These are phyloP conservation scores for Tinamus major DNA, from an alignment of 2,797 vertebrate genomes.

Conservation along the genomic window DNA sequence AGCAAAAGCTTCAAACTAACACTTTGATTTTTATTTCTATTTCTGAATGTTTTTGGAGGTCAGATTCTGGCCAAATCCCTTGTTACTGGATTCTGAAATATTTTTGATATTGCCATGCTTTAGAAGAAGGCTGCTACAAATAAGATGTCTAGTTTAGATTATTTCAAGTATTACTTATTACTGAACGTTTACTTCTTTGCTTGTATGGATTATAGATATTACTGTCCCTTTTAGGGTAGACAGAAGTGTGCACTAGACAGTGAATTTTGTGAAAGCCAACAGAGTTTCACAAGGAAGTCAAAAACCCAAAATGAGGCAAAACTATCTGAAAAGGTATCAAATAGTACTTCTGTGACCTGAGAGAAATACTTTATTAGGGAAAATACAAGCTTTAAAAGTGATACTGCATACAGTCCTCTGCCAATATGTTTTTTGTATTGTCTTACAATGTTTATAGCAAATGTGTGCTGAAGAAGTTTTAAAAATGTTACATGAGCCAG, in stretches of 20 bases:
- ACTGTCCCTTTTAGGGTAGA: background rate
- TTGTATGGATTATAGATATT: background rate
- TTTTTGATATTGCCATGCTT: background rate
- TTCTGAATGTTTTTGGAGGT: background rate
- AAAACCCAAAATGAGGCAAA: slow-evolving; percentile 23
- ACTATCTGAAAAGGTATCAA: slow-evolving; percentile 37
- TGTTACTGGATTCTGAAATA: background rate
- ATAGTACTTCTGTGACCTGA: background rate
- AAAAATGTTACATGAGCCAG: slow-evolving; percentile 62
- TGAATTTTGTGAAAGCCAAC: background rate
- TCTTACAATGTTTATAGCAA: slow-evolving; percentile 68
- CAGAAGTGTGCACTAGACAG: background rate
- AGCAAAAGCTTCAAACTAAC: background rate
- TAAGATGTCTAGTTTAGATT: background rate
- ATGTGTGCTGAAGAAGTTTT: slow-evolving; percentile 62
- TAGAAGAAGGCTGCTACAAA: background rate
- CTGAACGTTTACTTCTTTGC: background rate
- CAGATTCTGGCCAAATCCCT: background rate
- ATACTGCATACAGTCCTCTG: background rate
- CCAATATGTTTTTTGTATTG: background rate
- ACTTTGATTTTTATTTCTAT: background rate
- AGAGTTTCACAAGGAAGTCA: background rate
- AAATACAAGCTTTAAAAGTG: background rate
- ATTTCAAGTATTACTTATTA: background rate
- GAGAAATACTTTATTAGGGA: background rate